Evolutionary conservation across 2,797 vertebrate species (phyloP), one percentile per base, ranked within the genome.

Genomic region (Odontamblyopus rebecca): DNA sequence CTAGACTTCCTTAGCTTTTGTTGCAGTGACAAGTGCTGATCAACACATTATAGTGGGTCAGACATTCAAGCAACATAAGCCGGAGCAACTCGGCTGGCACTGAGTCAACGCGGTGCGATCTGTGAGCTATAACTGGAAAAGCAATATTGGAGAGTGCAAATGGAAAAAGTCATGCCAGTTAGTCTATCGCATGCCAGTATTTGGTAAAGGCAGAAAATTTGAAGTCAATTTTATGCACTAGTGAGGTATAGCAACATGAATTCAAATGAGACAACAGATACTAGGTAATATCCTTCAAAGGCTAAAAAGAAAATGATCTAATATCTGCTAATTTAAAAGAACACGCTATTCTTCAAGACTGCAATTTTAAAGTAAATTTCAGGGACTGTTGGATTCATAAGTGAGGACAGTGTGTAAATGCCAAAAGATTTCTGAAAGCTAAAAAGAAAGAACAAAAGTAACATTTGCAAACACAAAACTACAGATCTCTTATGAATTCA

Each of bases 211-310:
- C 11, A 68, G 50, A 15, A 0, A 29, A 81, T 83, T 88, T 74
- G 62, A 51, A 83, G 76, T 77, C 87, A 88, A 93, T 93, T 93
- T 93, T 87, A 89, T 83, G 90, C 80, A 76, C 85, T 83, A 80
- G 64, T 90, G 85, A 6, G 60, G 77, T 80, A 82, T 79, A 77
- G 79, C 75, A 79, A 86, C 54, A 51, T 68, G 69, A 81, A 79
- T 86, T 71, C 0, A 71, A 74, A 77, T 74, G 79, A 83, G 48
- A 38, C 2, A 69, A 66, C 54, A 68, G 68, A 86, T 1, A 41
- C 78, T 76, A 15, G 67, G 23, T 29, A 79, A 79, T 30, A 72
- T 78, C 3, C 67, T 13, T 61, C 67, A 1, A 61, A 60, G 32
- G 61, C 0, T 8, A 44, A 72, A 64, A 73, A n/a, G 68, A 53